A percentile compares a stretch with the other conserved stretches of the same genome.
Evolutionary conservation across 2,113 vertebrate species (phyloP).

Genomic region (Rana temporaria): DNA sequence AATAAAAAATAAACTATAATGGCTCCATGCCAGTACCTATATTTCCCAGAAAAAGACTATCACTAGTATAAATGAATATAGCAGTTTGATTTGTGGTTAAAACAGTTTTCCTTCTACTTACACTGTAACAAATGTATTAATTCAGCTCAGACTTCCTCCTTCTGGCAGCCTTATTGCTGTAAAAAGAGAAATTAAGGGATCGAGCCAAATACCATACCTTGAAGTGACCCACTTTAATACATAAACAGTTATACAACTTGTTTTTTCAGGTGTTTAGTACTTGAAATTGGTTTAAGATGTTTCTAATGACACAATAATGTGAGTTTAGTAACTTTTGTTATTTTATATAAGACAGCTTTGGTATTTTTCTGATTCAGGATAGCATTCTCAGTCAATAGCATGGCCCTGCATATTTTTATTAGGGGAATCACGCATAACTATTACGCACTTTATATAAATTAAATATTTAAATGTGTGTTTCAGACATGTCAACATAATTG

Average conservation of each 20-base stretch:
- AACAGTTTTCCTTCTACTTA: slow-evolving; percentile 84
- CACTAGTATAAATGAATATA: slow-evolving; percentile 82
- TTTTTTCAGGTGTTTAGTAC: slow-evolving; percentile 86
- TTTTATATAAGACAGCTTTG: neutral
- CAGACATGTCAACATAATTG: no score
- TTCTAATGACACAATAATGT: slow-evolving; percentile 79
- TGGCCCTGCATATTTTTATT: no score
- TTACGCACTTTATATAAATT: no score
- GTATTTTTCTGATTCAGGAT: neutral
- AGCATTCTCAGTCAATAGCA: neutral
- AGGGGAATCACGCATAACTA: no score
- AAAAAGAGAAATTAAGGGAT: slow-evolving; percentile 85
- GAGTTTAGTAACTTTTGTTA: slow-evolving; percentile 64
- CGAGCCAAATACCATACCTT: slow-evolving; percentile 86
- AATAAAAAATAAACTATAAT: slow-evolving; percentile 76
- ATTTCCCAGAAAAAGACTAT: slow-evolving; percentile 80
- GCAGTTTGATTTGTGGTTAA: slow-evolving; percentile 84
- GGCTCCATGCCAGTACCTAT: slow-evolving; percentile 76
- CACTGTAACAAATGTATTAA: slow-evolving; percentile 88
- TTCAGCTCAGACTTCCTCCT: slow-evolving; percentile 86
- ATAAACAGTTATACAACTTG: slow-evolving; percentile 88
- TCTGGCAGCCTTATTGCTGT: slow-evolving; percentile 80
- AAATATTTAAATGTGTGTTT: no score
- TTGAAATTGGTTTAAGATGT: slow-evolving; percentile 88
- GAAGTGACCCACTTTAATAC: slow-evolving; percentile 87